Evolutionary conservation across 2,888 invertebrate genomes (phyloP), one percentile per base, ranked within the genome.

Genomic region (Xestia rhomboidea): DNA sequence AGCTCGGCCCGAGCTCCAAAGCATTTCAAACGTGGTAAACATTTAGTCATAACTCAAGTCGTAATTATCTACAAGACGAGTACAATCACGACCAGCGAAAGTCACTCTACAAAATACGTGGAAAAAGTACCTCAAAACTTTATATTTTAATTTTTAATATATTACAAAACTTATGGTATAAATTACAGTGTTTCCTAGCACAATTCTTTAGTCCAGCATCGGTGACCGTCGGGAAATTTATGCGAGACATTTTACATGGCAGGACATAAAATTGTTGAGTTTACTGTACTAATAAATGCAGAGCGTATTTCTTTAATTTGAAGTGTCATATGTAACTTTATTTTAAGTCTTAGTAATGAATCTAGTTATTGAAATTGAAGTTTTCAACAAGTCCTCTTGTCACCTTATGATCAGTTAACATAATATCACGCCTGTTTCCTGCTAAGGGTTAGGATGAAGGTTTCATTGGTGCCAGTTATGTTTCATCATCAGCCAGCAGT

Each of bases 91-190:
- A 76, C 64, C 41, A 76, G 44, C 34, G 24, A 18, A 76, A 75
- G 27, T 76, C 27, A 49, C 21, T 54, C n/a, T 18, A 24, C 24
- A 24, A 74, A 63, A 27, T 69, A 49, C 41, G 18, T 0, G 21
- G 13, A 73, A 64, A 81, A 67, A n/a, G 18, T 8, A 11, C 1
- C 18, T 60, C 24, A 57, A 46, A 71, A 71, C 34, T 44, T 72
- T n/a, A 21, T 60, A 66, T 62, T 72, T 68, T 60, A 38, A 63
- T 71, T 72, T 72, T 66, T 46, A 83, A 81, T 64, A 73, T 84
- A 84, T 84, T 66, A 67, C 68, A n/a, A 69, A 81, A 79, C 68
- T 79, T 84, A 62, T 54, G 46, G 68, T 66, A 84, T 79, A 73
- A 81, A 69, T 84, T 62, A 69, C 79, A 62, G 60, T 62, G 41